Base-by-base conservation (phyloP, 2,797 vertebrate species). In the Valencia hispanica region DNA sequence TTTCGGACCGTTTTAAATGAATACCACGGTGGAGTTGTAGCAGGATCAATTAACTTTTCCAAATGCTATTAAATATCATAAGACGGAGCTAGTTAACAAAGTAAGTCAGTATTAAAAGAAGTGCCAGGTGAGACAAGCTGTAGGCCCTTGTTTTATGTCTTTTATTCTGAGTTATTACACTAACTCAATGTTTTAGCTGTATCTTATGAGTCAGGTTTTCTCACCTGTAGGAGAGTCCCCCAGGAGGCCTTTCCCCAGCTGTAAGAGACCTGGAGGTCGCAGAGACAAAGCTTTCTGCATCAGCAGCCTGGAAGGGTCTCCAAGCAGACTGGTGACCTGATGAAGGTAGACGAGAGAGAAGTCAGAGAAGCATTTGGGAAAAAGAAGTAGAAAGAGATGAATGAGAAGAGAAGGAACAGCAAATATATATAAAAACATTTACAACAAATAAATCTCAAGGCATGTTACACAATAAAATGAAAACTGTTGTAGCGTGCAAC, bases 211-310 rank as follows among this genome's bases (percentile, higher is more conserved):
- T 1, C 0, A 0, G 34, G 11, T 12, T 34, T 8, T 47, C 87
- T 96, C 94, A 97, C 98, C 95, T 90, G 95, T 96, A n/a, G 95
- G 96, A n/a, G 96, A 95, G 91, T 99, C 97, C 89, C 97, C 97
- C 65, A 96, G 95, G 68, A 96, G 89, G 27, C 95, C 96, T 90
- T 97, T 92, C 48, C 96, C 97, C 45, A 96, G 91, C 4, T 92
- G 86, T 91, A 96, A 70, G 0, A 96, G 89, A 27, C 96, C 95
- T 0, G 95, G 83, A 61, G 95, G 88, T 65, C 96, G 94, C 70
- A 97, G 92, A 70, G 96, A 96, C 89, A 98, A 88, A 0, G 96
- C 94, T 6, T 96, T 96, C 85, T 98, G 98, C 77, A 99, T 96
- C 1, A 97, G 94, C 92, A 98, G 89, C 15, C 95, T 89, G 73